Conservation (phyloP, 23 tunicate species). For the Halocynthia roretzi region DNA sequence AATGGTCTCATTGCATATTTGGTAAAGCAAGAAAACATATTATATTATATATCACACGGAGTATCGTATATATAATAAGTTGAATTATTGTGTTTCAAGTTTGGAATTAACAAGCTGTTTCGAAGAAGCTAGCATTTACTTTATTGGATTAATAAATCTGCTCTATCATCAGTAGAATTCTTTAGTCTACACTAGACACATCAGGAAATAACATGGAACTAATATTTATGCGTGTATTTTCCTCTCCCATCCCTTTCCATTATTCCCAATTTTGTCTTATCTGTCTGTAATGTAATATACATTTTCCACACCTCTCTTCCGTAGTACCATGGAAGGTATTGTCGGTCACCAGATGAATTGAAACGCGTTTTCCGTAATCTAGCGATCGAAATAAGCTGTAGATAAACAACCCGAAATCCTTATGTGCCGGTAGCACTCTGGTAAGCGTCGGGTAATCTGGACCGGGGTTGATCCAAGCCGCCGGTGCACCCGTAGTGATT, state of each 20-base stretch:
- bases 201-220: slow-evolving; percentile 10
- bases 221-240: not conserved
- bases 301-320: not conserved
- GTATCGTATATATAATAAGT: too few species aligned
- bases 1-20: too few species aligned
- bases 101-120: too few species aligned
- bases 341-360: slow-evolving; percentile 33
- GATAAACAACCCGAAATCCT: slow-evolving; percentile 47
- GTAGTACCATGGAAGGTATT: not conserved
- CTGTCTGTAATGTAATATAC: too few species aligned
- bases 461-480: slow-evolving; percentile 30
- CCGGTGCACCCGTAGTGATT: slow-evolving; percentile 62
- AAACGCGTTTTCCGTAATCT: slow-evolving; percentile 1
- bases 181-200: not conserved
- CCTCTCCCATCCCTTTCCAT: not conserved
- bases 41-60: too few species aligned
- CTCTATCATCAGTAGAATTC: too few species aligned
- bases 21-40: too few species aligned
- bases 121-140: too few species aligned
- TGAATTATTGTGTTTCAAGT: too few species aligned
- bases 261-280: not conserved
- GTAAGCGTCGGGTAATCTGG: slow-evolving; percentile 43
- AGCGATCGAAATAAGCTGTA: not conserved
- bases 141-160: too few species aligned
- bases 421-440: slow-evolving; percentile 44